Percentiles rank a stretch among this genome's conserved stretches.
phyloP scores from a whole-genome alignment of 2,113 vertebrate species.

The Cygnus buccinator region DNA sequence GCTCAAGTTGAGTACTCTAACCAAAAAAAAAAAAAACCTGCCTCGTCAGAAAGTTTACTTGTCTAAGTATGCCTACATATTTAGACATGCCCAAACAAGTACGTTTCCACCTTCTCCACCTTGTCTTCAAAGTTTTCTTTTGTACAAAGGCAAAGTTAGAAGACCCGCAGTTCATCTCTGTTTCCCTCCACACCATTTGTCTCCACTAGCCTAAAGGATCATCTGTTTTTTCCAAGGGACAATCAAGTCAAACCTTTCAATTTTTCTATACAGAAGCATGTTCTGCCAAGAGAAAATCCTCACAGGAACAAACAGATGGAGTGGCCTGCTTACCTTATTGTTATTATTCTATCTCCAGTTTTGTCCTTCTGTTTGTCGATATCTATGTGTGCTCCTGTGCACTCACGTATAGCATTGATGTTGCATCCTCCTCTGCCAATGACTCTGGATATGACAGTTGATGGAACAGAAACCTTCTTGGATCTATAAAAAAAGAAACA shows the following conservation, averaged over 20 bases:
- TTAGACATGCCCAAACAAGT: background rate
- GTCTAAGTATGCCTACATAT: background rate
- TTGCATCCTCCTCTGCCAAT: conserved; percentile 98
- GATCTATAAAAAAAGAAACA: conserved; percentile 79
- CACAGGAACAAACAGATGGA: rapidly evolving
- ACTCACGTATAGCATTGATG: conserved; percentile 97
- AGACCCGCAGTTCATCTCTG: rapidly evolving
- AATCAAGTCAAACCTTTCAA: rapidly evolving
- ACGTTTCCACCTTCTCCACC: rapidly evolving
- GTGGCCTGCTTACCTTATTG: conserved; percentile 86
- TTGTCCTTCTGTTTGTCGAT: conserved; percentile 99
- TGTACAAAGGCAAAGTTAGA: rapidly evolving
- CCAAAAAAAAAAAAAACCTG: background rate
- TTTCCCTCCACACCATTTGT: background rate
- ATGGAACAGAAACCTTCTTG: conserved; percentile 98
- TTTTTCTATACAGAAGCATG: background rate
- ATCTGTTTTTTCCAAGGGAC: background rate
- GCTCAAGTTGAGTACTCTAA: background rate
- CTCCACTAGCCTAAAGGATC: background rate
- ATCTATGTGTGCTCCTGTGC: conserved; percentile 97
- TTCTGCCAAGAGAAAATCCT: rapidly evolving
- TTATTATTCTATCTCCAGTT: conserved; percentile 98
- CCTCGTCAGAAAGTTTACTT: background rate
- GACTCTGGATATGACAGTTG: conserved; percentile 97
- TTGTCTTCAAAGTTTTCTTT: background rate